These are phyloP conservation scores for Catharus fuscescens DNA, from an alignment of 2,113 vertebrate species.

Conservation along the genomic window DNA sequence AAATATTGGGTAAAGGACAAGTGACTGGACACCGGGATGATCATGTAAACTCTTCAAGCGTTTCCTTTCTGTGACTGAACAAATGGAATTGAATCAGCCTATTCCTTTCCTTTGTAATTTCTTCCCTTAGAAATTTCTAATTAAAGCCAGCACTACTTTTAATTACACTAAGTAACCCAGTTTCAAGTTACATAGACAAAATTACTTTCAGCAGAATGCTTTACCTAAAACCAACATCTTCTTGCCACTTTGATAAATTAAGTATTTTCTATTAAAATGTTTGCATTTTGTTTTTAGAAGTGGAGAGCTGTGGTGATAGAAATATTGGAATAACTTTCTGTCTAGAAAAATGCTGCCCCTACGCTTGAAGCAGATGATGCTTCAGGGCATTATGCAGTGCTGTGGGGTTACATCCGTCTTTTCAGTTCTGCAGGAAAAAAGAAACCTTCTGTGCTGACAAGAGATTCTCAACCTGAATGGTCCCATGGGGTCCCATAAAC, in stretches of 20 bases:
- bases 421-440: not conserved
- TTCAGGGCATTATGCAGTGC: not conserved
- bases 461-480: not conserved
- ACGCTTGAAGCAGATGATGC: not conserved
- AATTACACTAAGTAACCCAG: not conserved
- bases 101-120: not conserved
- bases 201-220: not conserved
- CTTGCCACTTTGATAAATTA: not conserved
- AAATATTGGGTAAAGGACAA: not conserved
- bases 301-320: not conserved
- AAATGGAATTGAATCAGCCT: not conserved
- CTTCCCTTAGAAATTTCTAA: not conserved
- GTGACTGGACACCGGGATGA: not conserved
- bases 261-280: not conserved
- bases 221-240: not conserved
- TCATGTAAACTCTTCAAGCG: not conserved
- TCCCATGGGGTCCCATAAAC: rapidly evolving
- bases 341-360: not conserved
- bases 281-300: not conserved
- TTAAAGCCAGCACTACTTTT: not conserved
- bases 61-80: not conserved
- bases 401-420: not conserved
- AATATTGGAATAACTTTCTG: not conserved
- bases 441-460: not conserved
- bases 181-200: not conserved